Evolutionary conservation across 2,888 invertebrate genomes (phyloP), one percentile per base, ranked within the genome.

Genomic region (Drosophila niveifrons): DNA sequence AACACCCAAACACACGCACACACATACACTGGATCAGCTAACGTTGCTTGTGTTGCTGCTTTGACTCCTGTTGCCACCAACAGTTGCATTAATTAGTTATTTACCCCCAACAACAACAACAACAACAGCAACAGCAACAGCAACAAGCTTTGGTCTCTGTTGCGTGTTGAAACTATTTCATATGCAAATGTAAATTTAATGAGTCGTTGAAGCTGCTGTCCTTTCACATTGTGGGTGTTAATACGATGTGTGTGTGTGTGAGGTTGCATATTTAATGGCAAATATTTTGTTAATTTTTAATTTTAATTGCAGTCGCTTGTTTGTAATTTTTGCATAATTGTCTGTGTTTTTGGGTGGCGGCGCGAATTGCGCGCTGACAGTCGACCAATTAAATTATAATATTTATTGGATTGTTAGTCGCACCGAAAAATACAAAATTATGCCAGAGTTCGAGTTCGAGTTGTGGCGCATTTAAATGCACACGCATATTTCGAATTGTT

Each of bases 151-250:
- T 48, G 34, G 57, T 72, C 48, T 55, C 17, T 9, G 36, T 66
- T 67, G 66, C 58, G 87, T 68, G 89, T 70, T 78, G 79, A 73
- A 86, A 83, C 80, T 83, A 84, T 89, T 79, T 82, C 75, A 58
- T 82, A 88, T 89, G 88, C 84, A 83, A 88, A 84, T 89, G 77
- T 64, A 84, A 80, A 82, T 85, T 82, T 89, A 85, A 85, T 89
- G 84, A 89, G 80, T 85, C 77, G 89, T 81, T 73, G 75, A 75
- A 75, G 59, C 78, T 59, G 63, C 44, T 65, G 48, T 69, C 62
- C 62, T 66, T 47, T 13, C 23, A 53, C 43, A 44, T 61, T 59
- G 44, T 8, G 13, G 13, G 69, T 66, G 72, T 77, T 74, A 66
- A 62, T 50, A 13, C 36, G 36, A 18, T 34, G 36, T 23, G 43